Conservation (phyloP, 2,888 invertebrate species). For the Dendrolimus pini region DNA sequence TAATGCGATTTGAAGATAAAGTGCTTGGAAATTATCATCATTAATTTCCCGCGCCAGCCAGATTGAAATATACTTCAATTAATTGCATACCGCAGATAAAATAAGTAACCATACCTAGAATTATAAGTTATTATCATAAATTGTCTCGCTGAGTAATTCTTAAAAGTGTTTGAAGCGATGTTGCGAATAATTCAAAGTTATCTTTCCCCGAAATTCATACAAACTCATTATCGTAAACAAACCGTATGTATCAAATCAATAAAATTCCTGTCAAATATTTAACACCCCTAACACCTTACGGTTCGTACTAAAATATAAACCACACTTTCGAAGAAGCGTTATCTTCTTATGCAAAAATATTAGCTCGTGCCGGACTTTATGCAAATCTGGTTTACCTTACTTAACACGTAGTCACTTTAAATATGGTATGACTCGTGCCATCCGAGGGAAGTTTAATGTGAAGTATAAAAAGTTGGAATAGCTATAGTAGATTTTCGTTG, state of each 20-base stretch:
- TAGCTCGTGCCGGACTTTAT: slow-evolving; percentile 71
- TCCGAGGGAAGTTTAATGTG: slow-evolving; percentile 43
- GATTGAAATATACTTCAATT: not conserved
- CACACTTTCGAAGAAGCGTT: slow-evolving; percentile 56
- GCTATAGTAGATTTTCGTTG: slow-evolving; percentile 54
- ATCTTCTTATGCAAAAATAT: slow-evolving; percentile 72
- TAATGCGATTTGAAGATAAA: too few species aligned
- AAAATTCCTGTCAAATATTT: slow-evolving; percentile 25
- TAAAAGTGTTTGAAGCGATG: slow-evolving; percentile 12
- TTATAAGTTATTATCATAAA: not conserved
- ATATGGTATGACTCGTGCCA: slow-evolving; percentile 54
- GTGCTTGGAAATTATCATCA: too few species aligned
- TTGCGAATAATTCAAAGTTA: slow-evolving; percentile 8
- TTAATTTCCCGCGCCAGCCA: too few species aligned
- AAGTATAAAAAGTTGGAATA: slow-evolving; percentile 44
- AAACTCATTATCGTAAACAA: slow-evolving; percentile 36
- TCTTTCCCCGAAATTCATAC: slow-evolving; percentile 19
- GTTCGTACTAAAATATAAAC: slow-evolving; percentile 35
- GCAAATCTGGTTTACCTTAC: slow-evolving; percentile 57
- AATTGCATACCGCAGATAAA: not conserved
- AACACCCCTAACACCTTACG: slow-evolving; percentile 30
- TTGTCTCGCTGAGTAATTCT: slow-evolving; percentile 26
- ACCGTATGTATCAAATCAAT: slow-evolving; percentile 31
- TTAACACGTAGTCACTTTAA: slow-evolving; percentile 51
- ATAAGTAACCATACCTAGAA: not conserved